Percentiles rank a stretch among this genome's conserved stretches.
Conservation (phyloP, 2,888 invertebrate species). For the Anoplius nigerrimus region DNA sequence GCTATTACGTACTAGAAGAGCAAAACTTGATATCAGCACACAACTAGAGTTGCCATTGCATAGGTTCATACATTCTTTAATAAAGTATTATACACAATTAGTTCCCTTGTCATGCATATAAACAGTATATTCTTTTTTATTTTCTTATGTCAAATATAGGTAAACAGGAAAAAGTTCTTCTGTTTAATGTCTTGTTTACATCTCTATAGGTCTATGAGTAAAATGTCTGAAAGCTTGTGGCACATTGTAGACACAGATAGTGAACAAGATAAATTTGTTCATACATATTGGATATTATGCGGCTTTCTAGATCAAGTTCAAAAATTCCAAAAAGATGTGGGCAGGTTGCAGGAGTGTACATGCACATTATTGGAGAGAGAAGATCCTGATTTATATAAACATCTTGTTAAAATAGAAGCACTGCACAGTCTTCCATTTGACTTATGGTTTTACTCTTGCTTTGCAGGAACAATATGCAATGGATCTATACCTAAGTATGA, state of each 20-base stretch:
- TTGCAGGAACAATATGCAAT: constrained; percentile 87
- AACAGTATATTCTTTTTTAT: not conserved
- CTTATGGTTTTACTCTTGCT: constrained; percentile 89
- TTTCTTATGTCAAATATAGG: not conserved
- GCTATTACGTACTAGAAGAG: constrained; percentile 84
- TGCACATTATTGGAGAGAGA: constrained; percentile 85
- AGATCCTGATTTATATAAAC: constrained; percentile 83
- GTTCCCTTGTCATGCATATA: not conserved
- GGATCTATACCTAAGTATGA: constrained; percentile 85
- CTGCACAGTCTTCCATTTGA: constrained; percentile 82
- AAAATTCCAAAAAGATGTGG: constrained; percentile 81
- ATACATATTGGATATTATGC: constrained; percentile 89
- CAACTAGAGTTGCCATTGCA: constrained; percentile 68
- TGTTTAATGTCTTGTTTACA: not conserved
- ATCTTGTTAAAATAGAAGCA: constrained; percentile 81
- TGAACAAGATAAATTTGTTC: constrained; percentile 75
- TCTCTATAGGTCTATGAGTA: constrained; percentile 66
- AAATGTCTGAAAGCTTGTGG: constrained; percentile 80
- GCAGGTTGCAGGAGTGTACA: constrained; percentile 82
- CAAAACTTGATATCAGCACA: constrained; percentile 74
- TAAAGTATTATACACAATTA: not conserved
- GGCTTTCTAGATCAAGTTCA: constrained; percentile 84
- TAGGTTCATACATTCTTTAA: too few relatives aligned
- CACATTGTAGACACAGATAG: constrained; percentile 83
- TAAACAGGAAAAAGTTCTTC: too few relatives aligned